A percentile compares a stretch with the other conserved stretches of the same genome.
These are phyloP conservation scores for Pseudoatta argentina DNA, from an alignment of 1,140 invertebrate species.

Conservation along the genomic window DNA sequence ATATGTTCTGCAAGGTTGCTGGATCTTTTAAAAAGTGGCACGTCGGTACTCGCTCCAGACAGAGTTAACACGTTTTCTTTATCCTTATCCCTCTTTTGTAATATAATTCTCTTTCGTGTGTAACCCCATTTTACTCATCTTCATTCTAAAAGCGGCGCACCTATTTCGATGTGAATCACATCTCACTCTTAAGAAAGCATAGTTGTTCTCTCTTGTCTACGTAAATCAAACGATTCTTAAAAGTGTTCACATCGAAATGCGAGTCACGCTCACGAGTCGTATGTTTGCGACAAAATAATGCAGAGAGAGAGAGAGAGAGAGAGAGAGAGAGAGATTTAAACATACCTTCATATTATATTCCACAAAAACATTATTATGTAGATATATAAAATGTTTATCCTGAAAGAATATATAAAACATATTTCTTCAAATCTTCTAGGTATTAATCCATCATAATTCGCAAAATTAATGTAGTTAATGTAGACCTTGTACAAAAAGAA, in stretches of 20 bases:
- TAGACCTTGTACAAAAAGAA: background rate
- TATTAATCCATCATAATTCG: background rate
- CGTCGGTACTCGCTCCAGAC: constrained; percentile 23
- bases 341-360: background rate
- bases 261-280: constrained; percentile 19
- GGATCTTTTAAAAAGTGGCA: constrained; percentile 55
- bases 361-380: background rate
- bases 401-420: background rate
- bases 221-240: constrained; percentile 43
- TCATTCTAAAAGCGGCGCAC: constrained; percentile 51
- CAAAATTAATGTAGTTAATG: background rate
- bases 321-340: background rate
- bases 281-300: constrained; percentile 32
- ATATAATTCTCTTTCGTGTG: constrained; percentile 39
- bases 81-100: constrained; percentile 37
- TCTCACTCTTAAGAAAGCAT: constrained; percentile 29
- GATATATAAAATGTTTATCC: background rate
- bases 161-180: constrained; percentile 55
- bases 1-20: constrained; percentile 54
- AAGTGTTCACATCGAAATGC: constrained; percentile 37
- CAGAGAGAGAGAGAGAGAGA: too few species aligned
- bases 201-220: constrained; percentile 14
- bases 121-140: constrained; percentile 34
- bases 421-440: background rate
- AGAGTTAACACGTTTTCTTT: constrained; percentile 35